phyloP scores from a whole-genome alignment of 2,888 invertebrate genomes.

The Colostygia pectinataria region DNA sequence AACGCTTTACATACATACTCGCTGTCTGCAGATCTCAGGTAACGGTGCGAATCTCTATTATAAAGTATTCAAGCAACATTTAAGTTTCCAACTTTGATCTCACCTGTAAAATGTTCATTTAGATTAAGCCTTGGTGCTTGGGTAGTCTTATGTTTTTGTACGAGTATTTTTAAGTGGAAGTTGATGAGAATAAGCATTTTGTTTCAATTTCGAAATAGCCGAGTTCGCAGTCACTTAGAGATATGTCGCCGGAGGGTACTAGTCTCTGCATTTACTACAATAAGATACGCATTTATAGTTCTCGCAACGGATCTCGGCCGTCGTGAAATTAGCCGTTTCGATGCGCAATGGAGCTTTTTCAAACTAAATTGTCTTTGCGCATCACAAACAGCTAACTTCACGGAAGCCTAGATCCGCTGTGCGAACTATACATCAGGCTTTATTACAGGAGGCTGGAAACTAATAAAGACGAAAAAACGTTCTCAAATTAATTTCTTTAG shows the following conservation, averaged over 20 bases:
- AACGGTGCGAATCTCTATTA: slow-evolving; percentile 38
- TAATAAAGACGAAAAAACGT: background rate
- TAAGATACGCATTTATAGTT: slow-evolving; percentile 34
- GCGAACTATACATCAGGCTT: too few relatives aligned
- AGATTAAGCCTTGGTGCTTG: slow-evolving; percentile 59
- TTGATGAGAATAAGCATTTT: slow-evolving; percentile 12
- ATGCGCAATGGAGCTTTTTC: too few relatives aligned
- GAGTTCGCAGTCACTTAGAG: background rate
- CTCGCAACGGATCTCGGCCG: too few relatives aligned
- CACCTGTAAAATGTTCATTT: slow-evolving; percentile 50
- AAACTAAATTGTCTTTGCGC: too few relatives aligned
- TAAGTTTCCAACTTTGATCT: slow-evolving; percentile 66
- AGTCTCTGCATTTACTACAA: slow-evolving; percentile 47
- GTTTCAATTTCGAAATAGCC: slow-evolving; percentile 12
- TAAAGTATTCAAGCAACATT: slow-evolving; percentile 32
- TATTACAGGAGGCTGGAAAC: slow-evolving; percentile 28
- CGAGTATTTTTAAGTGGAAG: slow-evolving; percentile 31
- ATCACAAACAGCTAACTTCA: too few relatives aligned
- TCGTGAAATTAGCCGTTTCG: too few relatives aligned
- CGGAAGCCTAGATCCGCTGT: too few relatives aligned
- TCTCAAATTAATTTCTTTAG: background rate
- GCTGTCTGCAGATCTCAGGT: slow-evolving; percentile 49
- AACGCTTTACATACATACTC: slow-evolving; percentile 33
- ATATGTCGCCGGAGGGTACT: background rate
- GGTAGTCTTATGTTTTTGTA: slow-evolving; percentile 51